Base-by-base conservation (phyloP, 2,888 invertebrate genomes). In the Diaprepes abbreviatus region DNA sequence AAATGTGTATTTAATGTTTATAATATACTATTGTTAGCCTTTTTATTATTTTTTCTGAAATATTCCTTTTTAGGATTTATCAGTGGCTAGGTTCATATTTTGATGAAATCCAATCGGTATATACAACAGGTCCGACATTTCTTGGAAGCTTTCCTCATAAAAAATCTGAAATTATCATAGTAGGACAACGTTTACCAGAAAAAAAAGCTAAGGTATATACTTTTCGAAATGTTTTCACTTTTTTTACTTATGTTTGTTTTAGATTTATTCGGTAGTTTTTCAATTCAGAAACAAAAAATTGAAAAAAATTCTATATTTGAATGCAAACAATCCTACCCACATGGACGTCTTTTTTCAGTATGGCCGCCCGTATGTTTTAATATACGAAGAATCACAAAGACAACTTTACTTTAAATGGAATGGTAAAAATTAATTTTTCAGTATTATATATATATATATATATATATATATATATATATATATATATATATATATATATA, bases 71-170 rank as follows among this genome's bases (percentile, higher is more conserved):
- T 72, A 82, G 81, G 14, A 65, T 81, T 65, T 81, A 80, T 69
- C 79, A 79, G 72, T 82, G 80, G 79, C 54, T 76, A 7, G 77
- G 74, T 43, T 73, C 78, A 28, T 73, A 81, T 76, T 81, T 81
- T 72, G 81, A 82, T 76, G 75, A 78, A 75, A 75, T 76, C 50
- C 74, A 75, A 43, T 64, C 68, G 17, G 52, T 77, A 36, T 58
- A 71, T 14, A 74, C 75, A 6, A 74, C 70, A 33, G 71, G 73
- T 17, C 73, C 74, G 19, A 68, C 66, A 19, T 72, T 70, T 66
- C 50, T 81, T 54, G 58, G 66, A 24, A 76, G 80, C 50, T 81
- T 82, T 73, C 57, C 70, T 21, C 70, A 67, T 45, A 68, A 74
- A 50, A 52, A 67, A 38, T 74, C 74, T 10, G 79, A 80, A 76